A percentile compares a stretch with the other conserved stretches of the same genome.
phyloP scores from a whole-genome alignment of 2,797 vertebrate genomes.

The Cercopithecus mitis region DNA sequence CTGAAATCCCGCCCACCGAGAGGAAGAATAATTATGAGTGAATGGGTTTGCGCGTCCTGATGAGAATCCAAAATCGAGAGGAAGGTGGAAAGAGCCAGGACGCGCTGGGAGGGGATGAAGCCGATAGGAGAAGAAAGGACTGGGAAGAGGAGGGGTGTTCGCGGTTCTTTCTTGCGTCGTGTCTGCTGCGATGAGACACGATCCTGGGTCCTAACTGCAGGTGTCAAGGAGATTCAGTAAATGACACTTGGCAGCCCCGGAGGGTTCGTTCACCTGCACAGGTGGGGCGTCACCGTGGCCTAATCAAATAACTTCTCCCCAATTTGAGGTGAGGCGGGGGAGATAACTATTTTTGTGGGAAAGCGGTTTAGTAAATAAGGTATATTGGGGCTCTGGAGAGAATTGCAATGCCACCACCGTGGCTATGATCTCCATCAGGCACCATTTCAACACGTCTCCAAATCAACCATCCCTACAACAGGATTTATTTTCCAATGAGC shows the following conservation, averaged over 20 bases:
- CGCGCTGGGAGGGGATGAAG: not conserved
- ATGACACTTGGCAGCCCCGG: not conserved
- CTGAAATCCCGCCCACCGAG: not conserved
- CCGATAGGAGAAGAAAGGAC: not conserved
- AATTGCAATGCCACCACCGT: not conserved
- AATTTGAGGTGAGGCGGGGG: not conserved
- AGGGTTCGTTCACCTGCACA: not conserved
- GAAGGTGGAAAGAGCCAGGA: not conserved
- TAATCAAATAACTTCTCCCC: not conserved
- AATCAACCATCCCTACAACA: not conserved
- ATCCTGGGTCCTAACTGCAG: not conserved
- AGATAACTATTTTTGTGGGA: not conserved
- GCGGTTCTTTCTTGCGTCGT: not conserved
- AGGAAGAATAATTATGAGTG: slow-evolving; percentile 45
- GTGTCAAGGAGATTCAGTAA: not conserved
- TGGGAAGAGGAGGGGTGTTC: not conserved
- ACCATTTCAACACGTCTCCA: not conserved
- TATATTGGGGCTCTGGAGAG: not conserved
- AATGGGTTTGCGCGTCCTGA: not conserved
- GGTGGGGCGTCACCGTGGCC: not conserved
- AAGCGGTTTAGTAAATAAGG: not conserved
- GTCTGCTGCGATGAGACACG: not conserved
- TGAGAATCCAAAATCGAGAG: not conserved
- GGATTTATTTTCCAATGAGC: slow-evolving; percentile 40
- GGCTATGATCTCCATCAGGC: not conserved